phyloP scores from a whole-genome alignment of 1,140 invertebrate genomes.

The Zaprionus africanus region DNA sequence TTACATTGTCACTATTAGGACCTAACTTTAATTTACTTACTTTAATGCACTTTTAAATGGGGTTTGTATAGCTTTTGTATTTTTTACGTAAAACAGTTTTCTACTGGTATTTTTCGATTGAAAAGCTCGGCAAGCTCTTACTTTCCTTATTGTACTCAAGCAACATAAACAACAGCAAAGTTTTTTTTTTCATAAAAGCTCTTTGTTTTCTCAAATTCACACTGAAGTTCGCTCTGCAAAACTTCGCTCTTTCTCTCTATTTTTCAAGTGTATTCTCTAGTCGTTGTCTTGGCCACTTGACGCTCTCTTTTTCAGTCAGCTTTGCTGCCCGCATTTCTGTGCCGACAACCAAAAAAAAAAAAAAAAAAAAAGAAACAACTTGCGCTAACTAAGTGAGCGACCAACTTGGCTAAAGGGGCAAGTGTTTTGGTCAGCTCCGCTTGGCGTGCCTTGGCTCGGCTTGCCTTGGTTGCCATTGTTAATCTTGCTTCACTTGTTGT shows the following conservation, averaged over 20 bases:
- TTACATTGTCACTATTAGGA: no score
- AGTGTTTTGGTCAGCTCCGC: constrained; percentile 49
- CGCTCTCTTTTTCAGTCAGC: not conserved
- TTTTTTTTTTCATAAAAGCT: no score
- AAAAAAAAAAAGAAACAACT: constrained; percentile 7
- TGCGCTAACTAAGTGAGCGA: constrained; percentile 17
- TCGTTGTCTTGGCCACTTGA: not conserved
- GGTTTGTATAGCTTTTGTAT: no score
- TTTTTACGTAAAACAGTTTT: no score
- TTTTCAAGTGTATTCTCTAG: constrained; percentile 10
- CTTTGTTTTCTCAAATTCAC: no score
- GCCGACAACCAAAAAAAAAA: not conserved
- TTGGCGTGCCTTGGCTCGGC: not conserved
- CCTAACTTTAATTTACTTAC: no score
- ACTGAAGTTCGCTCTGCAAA: no score
- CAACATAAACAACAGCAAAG: no score
- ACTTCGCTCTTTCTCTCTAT: not conserved
- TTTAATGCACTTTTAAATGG: no score
- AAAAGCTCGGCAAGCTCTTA: no score
- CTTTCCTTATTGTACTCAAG: no score
- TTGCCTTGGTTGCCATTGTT: constrained; percentile 18
- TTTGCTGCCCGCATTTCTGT: not conserved
- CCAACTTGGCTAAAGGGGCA: constrained; percentile 58
- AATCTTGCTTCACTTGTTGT: constrained; percentile 13
- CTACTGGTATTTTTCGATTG: no score